Base-by-base conservation (phyloP, 2,113 vertebrate species). In the Hippocampus barbouri region DNA sequence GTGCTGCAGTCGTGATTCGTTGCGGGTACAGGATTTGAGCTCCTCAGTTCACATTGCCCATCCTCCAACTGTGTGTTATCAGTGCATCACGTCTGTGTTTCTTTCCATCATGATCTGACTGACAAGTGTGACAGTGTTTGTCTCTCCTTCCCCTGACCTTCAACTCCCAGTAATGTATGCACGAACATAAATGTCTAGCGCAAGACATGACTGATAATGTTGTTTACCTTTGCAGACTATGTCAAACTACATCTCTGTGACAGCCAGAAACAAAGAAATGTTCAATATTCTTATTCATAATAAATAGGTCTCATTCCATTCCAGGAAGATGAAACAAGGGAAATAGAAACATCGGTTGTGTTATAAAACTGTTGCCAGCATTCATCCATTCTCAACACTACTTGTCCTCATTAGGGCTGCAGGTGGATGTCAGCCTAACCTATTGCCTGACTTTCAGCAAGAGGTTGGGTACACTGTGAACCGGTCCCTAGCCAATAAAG, bases 61-160 rank as follows among this genome's bases (percentile, higher is more conserved):
- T 51, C 47, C 45, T 41, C 21, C 40, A 27, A 54, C n/a, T 54
- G 21, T 40, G 25, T 66, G 59, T 69, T 72, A 70, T 74, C 65
- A 34, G 68, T 41, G 3, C 73, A 63, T 69, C 66, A 60, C 2
- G 0, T 66, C 71, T 71, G 67, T 21, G 25, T 45, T 25, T 11
- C 49, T 62, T 66, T 67, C 57, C 63, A 71, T 56, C 65, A 27
- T 61, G 45, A 66, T 72, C 69, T 84, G 89, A 87, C 82, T 87
- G 87, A 89, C 86, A 87, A 71, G 80, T 79, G 76, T 64, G 79
- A 87, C 83, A 79, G 75, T 76, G 81, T 79, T 86, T 79, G 76
- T 80, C 68, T 89, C 70, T 87, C 87, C 79, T 83, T 83, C 77
- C 61, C 79, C 80, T 85, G 86, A 89, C 89, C 89, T 90, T 90